These are phyloP conservation scores for Pseudochirops corinnae DNA, from an alignment of 2,797 vertebrate species.

Conservation along the genomic window DNA sequence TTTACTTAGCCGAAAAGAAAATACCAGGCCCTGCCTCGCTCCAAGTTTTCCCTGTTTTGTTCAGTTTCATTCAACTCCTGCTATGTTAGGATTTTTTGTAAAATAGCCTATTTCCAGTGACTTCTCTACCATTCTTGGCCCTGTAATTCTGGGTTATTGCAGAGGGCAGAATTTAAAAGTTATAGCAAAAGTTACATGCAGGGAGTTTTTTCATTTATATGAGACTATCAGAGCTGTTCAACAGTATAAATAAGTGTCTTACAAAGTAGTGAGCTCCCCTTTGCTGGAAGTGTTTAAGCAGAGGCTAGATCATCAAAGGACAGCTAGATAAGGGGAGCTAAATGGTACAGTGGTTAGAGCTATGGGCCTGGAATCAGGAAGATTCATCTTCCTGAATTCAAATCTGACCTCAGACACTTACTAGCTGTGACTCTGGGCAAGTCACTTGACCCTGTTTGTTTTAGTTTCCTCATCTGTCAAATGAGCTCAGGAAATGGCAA, in stretches of 20 bases:
- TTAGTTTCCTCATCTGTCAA: not conserved
- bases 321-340: not conserved
- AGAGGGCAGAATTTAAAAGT: not conserved
- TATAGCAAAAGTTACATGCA: not conserved
- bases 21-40: conserved; percentile 55
- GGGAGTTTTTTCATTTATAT: conserved; percentile 43
- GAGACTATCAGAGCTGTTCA: not conserved
- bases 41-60: conserved; percentile 48
- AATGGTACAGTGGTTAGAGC: too few relatives aligned
- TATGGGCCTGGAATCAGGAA: not conserved
- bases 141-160: conserved; percentile 50
- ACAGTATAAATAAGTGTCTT: conserved; percentile 7
- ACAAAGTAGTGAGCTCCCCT: not conserved
- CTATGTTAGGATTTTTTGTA: not conserved
- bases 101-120: conserved; percentile 61
- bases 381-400: not conserved
- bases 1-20: conserved; percentile 79
- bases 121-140: conserved; percentile 12
- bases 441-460: not conserved
- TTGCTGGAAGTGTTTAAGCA: conserved; percentile 20
- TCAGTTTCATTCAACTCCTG: conserved; percentile 53
- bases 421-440: not conserved
- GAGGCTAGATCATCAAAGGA: not conserved
- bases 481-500: not conserved
- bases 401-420: not conserved